Percentiles rank a stretch among this genome's conserved stretches.
These are phyloP conservation scores for Myotis lucifugus DNA, from an alignment of 2,113 vertebrate genomes.

Conservation along the genomic window DNA sequence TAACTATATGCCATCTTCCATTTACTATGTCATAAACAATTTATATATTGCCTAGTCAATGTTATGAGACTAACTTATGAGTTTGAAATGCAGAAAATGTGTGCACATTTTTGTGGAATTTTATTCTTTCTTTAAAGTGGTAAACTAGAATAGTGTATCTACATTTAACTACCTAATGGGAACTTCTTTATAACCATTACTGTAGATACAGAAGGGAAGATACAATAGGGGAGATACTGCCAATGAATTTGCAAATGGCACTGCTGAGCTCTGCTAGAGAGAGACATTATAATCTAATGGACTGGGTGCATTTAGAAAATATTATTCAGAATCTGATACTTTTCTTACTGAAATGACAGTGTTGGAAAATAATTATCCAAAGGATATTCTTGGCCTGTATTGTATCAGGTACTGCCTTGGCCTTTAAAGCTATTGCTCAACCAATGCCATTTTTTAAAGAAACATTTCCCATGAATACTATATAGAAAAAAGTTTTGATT, in stretches of 20 bases:
- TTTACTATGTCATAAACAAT: slow-evolving; percentile 54
- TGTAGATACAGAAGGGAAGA: slow-evolving; percentile 9
- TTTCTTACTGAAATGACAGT: not conserved
- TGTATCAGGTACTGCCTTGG: not conserved
- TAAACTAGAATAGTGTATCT: slow-evolving; percentile 37
- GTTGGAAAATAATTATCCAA: not conserved
- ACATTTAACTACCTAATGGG: slow-evolving; percentile 7
- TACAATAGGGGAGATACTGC: not conserved
- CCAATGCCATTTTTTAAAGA: not conserved
- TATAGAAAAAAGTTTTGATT: not conserved
- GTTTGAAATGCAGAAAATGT: slow-evolving; percentile 57
- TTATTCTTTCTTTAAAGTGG: slow-evolving; percentile 44
- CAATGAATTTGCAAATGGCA: not conserved
- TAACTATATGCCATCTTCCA: slow-evolving; percentile 40
- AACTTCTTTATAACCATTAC: not conserved
- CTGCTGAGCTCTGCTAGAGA: not conserved
- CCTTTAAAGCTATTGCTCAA: not conserved
- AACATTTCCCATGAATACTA: not conserved
- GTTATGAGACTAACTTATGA: slow-evolving; percentile 40
- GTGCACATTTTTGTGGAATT: slow-evolving; percentile 35
- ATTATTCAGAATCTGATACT: not conserved
- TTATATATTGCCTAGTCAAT: slow-evolving; percentile 46
- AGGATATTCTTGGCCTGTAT: not conserved
- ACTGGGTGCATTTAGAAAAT: not conserved
- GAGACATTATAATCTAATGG: not conserved